phyloP scores from a whole-genome alignment of 2,888 invertebrate species.

The Noctua pronuba region DNA sequence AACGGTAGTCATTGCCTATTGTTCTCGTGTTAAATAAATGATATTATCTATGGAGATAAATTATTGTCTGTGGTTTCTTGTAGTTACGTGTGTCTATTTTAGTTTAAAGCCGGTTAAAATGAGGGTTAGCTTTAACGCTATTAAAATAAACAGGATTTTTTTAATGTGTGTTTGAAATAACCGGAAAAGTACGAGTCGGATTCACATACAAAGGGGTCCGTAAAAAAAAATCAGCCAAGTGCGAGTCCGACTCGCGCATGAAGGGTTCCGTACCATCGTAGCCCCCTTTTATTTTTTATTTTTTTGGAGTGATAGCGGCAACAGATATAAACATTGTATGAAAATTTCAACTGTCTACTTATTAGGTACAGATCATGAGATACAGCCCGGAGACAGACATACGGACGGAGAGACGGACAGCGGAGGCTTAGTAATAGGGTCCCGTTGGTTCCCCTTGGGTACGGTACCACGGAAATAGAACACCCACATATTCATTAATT shows the following conservation, averaged over 20 bases:
- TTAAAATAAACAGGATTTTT: not conserved
- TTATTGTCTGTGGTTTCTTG: constrained; percentile 11
- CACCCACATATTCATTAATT: too few species aligned
- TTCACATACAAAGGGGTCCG: not conserved
- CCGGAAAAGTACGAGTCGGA: not conserved
- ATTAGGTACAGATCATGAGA: too few species aligned
- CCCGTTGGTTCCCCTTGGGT: too few species aligned
- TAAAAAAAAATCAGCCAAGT: not conserved
- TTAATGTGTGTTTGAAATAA: not conserved
- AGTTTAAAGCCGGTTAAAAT: not conserved
- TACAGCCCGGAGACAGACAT: too few species aligned
- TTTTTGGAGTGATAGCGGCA: too few species aligned
- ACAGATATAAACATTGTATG: too few species aligned
- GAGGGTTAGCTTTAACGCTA: not conserved
- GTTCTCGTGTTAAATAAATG: constrained; percentile 39
- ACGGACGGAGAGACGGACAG: too few species aligned
- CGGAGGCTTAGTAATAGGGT: too few species aligned
- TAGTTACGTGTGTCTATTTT: not conserved
- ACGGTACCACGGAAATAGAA: too few species aligned
- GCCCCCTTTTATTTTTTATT: too few species aligned
- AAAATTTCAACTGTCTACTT: too few species aligned
- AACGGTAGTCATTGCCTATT: constrained; percentile 34
- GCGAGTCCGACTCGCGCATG: too few species aligned
- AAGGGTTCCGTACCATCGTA: not conserved
- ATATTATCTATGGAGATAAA: constrained; percentile 35